Conservation (phyloP, 2,113 vertebrate genomes). For the Bungarus multicinctus region DNA sequence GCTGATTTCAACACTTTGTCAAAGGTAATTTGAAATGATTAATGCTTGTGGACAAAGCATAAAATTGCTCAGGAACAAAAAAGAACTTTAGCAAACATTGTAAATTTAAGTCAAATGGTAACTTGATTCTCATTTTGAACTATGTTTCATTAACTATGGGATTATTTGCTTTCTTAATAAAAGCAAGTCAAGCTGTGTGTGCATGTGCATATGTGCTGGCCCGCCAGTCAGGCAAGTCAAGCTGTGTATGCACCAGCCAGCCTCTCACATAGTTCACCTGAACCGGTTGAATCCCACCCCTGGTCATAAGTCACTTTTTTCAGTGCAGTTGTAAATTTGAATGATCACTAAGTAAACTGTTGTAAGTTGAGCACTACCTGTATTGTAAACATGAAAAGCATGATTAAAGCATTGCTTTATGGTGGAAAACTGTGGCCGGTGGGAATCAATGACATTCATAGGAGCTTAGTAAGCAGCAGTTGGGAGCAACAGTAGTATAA, state of each 20-base stretch:
- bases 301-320: background rate
- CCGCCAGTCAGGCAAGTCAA: too few relatives aligned
- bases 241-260: too few relatives aligned
- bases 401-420: background rate
- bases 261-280: too few relatives aligned
- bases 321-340: background rate
- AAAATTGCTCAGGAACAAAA: slow-evolving; percentile 6
- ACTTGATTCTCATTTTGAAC: background rate
- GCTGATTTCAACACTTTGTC: slow-evolving; percentile 90
- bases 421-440: background rate
- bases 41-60: slow-evolving; percentile 36
- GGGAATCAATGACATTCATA: slow-evolving; percentile 7
- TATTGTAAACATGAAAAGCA: background rate
- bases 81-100: background rate
- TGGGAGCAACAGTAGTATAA: background rate
- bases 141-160: background rate
- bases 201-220: too few relatives aligned
- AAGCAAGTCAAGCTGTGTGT: background rate
- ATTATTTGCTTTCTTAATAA: background rate
- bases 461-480: background rate
- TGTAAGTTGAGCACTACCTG: background rate
- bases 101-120: background rate
- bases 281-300: too few relatives aligned
- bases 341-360: background rate
- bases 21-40: slow-evolving; percentile 78